Evolutionary conservation across 2,888 invertebrate species (phyloP), one percentile per base, ranked within the genome.

Genomic region (Physocephala rufipes): DNA sequence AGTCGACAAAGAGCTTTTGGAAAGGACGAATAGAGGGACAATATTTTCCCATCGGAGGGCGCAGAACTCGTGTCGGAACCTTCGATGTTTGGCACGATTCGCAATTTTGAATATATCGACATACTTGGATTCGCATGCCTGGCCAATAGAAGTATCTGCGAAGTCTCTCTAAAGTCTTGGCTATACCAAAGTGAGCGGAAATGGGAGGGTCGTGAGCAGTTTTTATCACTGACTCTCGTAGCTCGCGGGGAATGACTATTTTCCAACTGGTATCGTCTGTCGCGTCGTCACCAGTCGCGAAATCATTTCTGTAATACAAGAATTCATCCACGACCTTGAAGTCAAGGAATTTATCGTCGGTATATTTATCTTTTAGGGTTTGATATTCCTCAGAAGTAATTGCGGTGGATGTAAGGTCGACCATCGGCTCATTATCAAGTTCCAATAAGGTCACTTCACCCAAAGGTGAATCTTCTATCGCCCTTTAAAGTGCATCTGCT

Each of bases 81-180:
- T 55, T 55, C 24, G 55, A 55, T 4, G 2, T 55, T 19, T 24
- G 55, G 55, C 55, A 55, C 21, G 24, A 24, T 21, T 55, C 53
- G 13, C 53, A 55, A 21, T n/a, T 21, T 9, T 4, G 2, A 13
- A 55, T 55, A 19, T 55, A 55, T 21, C 21, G 53, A 55, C 19
- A 55, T 3, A 55, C 53, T 47, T 45, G 47, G 3, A 9, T 51
- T 24, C 47, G 59, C 71, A 66, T 66, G 1, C 67, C 55, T 2
- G 71, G 63, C 71, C 71, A 71, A 62, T 53, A 67, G n/a, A 67
- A 63, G 45, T 67, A 61, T 26, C 71, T 45, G 2, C 62, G 30
- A 4, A 71, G 47, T 47, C 67, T 69, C 16, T 72, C 72, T 3
- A 69, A 13, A 1, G 68, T 58, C 36, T 72, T 72, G 2, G 45